phyloP scores from a whole-genome alignment of 2,797 vertebrate species.

The Aulostomus chinensis region DNA sequence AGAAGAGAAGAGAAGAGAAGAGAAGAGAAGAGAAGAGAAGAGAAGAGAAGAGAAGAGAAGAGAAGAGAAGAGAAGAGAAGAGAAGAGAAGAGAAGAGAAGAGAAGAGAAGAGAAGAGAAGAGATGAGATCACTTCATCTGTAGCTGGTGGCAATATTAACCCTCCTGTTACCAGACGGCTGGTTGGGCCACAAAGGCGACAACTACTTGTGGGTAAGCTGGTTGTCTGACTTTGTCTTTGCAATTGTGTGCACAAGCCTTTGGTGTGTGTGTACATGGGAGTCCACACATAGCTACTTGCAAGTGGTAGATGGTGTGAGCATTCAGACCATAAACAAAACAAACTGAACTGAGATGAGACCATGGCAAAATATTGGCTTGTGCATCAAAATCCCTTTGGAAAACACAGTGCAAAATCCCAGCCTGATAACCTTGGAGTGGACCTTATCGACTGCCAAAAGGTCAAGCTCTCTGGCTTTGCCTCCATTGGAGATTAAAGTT shows the following conservation, averaged over 20 bases:
- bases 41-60: too few relatives aligned
- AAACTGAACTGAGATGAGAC: constrained; percentile 24
- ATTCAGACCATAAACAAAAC: constrained; percentile 40
- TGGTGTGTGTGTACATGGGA: neutral
- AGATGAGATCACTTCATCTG: constrained; percentile 50
- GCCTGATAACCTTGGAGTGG: constrained; percentile 22
- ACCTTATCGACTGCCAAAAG: neutral
- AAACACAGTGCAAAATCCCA: constrained; percentile 4
- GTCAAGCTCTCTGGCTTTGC: neutral
- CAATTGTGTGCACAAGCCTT: constrained; percentile 11
- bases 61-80: too few relatives aligned
- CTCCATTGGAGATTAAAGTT: neutral
- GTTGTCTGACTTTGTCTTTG: too few relatives aligned
- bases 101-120: constrained; percentile 21
- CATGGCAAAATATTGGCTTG: constrained; percentile 33
- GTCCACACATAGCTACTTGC: constrained; percentile 31
- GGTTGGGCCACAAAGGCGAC: constrained; percentile 35
- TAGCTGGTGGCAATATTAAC: constrained; percentile 75
- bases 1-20: too few relatives aligned
- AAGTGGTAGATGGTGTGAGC: constrained; percentile 25
- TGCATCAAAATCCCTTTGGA: constrained; percentile 21
- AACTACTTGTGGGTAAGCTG: constrained; percentile 36
- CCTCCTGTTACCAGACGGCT: constrained; percentile 60
- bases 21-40: too few relatives aligned
- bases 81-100: constrained; percentile 2